Conservation (phyloP, 2,797 vertebrate genomes). For the Lerista edwardsae region DNA sequence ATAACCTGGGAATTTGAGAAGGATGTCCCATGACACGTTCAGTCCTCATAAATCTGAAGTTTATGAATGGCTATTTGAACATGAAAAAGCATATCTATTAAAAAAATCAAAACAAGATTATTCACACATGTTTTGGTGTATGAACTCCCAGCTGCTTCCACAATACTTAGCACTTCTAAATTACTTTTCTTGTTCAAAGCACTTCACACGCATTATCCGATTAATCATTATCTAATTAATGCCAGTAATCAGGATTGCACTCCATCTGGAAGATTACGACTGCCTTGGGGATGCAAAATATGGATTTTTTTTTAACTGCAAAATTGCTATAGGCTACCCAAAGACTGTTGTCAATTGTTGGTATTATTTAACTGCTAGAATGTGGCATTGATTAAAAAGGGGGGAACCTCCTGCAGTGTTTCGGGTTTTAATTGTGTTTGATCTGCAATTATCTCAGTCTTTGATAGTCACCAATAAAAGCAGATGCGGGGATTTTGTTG, state of each 20-base stretch:
- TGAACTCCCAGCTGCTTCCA: conserved; percentile 55
- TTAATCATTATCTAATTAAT: conserved; percentile 61
- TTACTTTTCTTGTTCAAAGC: conserved; percentile 42
- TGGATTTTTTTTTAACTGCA: conserved; percentile 29
- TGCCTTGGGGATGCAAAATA: conserved; percentile 21
- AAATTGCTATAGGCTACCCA: neutral
- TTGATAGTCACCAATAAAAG: conserved; percentile 25
- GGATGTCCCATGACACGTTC: conserved; percentile 33
- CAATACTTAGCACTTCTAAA: conserved; percentile 40
- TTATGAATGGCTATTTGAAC: conserved; percentile 22
- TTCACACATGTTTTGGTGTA: conserved; percentile 36
- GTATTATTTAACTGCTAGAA: neutral
- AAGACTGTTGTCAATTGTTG: neutral
- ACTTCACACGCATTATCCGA: conserved; percentile 41
- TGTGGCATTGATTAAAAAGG: neutral
- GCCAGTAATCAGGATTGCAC: conserved; percentile 38
- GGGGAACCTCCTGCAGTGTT: neutral
- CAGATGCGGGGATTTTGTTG: conserved; percentile 42
- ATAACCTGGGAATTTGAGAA: conserved; percentile 45
- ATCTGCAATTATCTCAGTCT: conserved; percentile 31
- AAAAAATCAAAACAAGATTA: conserved; percentile 32
- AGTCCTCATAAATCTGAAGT: neutral
- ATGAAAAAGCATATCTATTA: conserved; percentile 10
- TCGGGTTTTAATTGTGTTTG: conserved; percentile 3
- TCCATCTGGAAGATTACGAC: conserved; percentile 47